Evolutionary conservation across 1,140 invertebrate species (phyloP).

Genomic region (Drosophila bipectinata): DNA sequence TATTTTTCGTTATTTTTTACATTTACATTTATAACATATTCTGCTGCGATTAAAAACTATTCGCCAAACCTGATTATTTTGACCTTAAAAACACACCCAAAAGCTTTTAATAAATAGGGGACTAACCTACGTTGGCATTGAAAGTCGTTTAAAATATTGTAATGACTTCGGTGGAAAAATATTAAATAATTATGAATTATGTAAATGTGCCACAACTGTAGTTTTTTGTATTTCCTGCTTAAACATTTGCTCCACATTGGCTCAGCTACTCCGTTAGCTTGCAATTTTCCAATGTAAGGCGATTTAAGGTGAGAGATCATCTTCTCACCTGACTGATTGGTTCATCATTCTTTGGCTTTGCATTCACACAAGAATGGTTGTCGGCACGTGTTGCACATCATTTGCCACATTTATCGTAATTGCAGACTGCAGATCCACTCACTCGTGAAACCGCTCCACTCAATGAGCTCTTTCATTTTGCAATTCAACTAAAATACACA

Average conservation of each 20-base stretch:
- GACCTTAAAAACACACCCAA: conserved; percentile 49
- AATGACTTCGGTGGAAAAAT: conserved; percentile 11
- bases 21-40: conserved; percentile 45
- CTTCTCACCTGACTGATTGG: conserved; percentile 8
- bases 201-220: conserved; percentile 13
- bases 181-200: conserved; percentile 32
- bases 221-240: conserved; percentile 20
- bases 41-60: conserved; percentile 18
- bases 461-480: conserved; percentile 19
- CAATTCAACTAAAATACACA: conserved; percentile 4
- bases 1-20: conserved; percentile 16
- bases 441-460: conserved; percentile 28
- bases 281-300: not conserved
- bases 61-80: conserved; percentile 41
- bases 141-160: conserved; percentile 3
- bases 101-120: conserved; percentile 33
- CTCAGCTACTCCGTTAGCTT: conserved; percentile 28
- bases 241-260: not conserved
- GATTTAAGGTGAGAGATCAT: conserved; percentile 20
- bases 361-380: conserved; percentile 6
- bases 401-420: conserved; percentile 34
- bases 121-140: conserved; percentile 31
- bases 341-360: conserved; percentile 18
- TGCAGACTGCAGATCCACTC: conserved; percentile 16
- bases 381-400: conserved; percentile 20